phyloP scores from a whole-genome alignment of 1,140 invertebrate genomes.

The Gonatopus flavifemur region DNA sequence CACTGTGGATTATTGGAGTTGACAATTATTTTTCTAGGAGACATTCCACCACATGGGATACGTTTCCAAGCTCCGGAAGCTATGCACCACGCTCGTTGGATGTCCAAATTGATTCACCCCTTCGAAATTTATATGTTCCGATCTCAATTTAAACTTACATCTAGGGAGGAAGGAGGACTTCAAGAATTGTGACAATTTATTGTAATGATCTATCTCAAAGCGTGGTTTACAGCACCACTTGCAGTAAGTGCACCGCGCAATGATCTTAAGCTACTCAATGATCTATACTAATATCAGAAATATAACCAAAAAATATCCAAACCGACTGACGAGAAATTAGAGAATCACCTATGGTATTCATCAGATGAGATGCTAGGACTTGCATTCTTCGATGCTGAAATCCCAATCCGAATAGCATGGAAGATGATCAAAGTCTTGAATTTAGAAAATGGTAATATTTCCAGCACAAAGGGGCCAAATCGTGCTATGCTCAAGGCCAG shows the following conservation, averaged over 20 bases:
- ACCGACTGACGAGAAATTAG: conserved; percentile 15
- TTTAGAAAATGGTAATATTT: background rate
- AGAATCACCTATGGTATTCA: conserved; percentile 27
- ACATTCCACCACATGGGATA: no score
- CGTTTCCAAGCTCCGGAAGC: no score
- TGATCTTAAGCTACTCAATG: conserved; percentile 17
- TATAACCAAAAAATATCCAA: conserved; percentile 11
- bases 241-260: conserved; percentile 10
- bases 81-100: conserved; percentile 45
- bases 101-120: conserved; percentile 46
- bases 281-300: conserved; percentile 9
- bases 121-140: conserved; percentile 47
- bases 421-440: conserved; percentile 7
- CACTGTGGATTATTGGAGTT: no score
- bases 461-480: background rate
- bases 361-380: conserved; percentile 10
- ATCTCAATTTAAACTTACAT: conserved; percentile 23
- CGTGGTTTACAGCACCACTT: conserved; percentile 22
- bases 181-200: conserved; percentile 20
- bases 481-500: background rate
- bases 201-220: conserved; percentile 22
- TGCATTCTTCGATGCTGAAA: conserved; percentile 22
- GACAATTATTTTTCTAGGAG: no score
- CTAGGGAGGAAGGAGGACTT: conserved; percentile 8
- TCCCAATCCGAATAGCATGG: conserved; percentile 5